Conservation (phyloP, 1,140 invertebrate genomes). For the Aphelinus certus region DNA sequence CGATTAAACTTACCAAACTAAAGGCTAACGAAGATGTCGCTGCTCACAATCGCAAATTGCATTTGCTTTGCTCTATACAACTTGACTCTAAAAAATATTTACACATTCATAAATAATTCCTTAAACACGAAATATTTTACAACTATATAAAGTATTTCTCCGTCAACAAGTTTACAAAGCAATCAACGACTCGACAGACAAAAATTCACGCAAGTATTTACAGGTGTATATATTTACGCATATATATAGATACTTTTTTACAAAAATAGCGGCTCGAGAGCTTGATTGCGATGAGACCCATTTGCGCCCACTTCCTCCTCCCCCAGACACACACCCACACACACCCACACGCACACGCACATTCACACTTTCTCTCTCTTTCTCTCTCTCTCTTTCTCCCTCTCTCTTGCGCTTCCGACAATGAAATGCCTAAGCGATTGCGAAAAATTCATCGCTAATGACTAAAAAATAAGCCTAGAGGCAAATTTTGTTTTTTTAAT, state of each 20-base stretch:
- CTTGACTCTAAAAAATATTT: slow-evolving; percentile 28
- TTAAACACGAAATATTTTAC: slow-evolving; percentile 29
- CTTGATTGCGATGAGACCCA: slow-evolving; percentile 12
- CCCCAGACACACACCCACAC: background rate
- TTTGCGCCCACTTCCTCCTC: background rate
- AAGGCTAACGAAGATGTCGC: slow-evolving; percentile 9
- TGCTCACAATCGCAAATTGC: slow-evolving; percentile 6
- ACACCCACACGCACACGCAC: background rate
- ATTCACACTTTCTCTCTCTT: background rate
- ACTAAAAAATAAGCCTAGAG: slow-evolving; percentile 16
- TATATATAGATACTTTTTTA: background rate
- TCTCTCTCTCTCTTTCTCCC: too few relatives aligned
- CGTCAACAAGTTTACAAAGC: slow-evolving; percentile 30
- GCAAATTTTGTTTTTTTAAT: slow-evolving; percentile 12
- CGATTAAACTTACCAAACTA: slow-evolving; percentile 16
- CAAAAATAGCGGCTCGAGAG: background rate
- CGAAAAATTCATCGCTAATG: slow-evolving; percentile 22
- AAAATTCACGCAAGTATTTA: slow-evolving; percentile 29
- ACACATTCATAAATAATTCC: slow-evolving; percentile 31
- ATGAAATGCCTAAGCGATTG: background rate
- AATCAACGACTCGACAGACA: slow-evolving; percentile 2
- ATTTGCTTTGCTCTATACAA: slow-evolving; percentile 28
- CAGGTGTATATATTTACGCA: slow-evolving; percentile 14
- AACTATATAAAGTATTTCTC: slow-evolving; percentile 4
- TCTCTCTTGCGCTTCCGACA: background rate